Evolutionary conservation across 1,140 invertebrate genomes (phyloP), one percentile per base, ranked within the genome.

Genomic region (Drosophila saltans): DNA sequence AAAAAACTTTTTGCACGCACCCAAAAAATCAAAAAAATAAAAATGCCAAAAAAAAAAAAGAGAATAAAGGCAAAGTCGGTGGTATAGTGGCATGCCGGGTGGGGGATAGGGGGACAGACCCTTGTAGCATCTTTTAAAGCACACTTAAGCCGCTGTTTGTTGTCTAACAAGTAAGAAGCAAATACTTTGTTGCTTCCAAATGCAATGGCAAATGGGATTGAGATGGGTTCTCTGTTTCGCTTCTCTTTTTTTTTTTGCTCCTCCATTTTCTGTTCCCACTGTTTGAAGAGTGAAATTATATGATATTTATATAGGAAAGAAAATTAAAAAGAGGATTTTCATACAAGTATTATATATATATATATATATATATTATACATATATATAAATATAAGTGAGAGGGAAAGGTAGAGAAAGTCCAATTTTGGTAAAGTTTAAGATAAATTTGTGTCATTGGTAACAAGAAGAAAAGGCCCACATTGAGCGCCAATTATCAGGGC

Each of bases 61-160:
- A 65, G 55, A 52, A 72, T 59, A 60, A 45, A n/a, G 40, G 55
- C 41, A 74, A 48, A 26, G 45, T 26, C 45, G 45, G 24, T 26
- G 24, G 45, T 21, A 8, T 24, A 3, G 45, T 3, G 45, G 8
- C 3, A 30, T 30, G 28, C 0, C 4, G 9, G 45, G 36, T 5
- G 3, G 33, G 72, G 9, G 30, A 24, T 48, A 52, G 16, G 56
- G 57, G 28, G 9, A 52, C 9, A 65, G 48, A 81, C 36, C 43
- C 76, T 63, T 58, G 65, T 58, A 68, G 66, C 72, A 71, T 41
- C 68, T 65, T 52, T 61, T 61, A 84, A 75, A 79, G 80, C 67
- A 73, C 70, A 80, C 78, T 78, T 77, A 71, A 74, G 72, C 63
- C 69, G 55, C 74, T 75, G 64, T 58, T 41, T 73, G 57, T 45